phyloP scores from a whole-genome alignment of 2,888 invertebrate species.

The Anoplius nigerrimus region DNA sequence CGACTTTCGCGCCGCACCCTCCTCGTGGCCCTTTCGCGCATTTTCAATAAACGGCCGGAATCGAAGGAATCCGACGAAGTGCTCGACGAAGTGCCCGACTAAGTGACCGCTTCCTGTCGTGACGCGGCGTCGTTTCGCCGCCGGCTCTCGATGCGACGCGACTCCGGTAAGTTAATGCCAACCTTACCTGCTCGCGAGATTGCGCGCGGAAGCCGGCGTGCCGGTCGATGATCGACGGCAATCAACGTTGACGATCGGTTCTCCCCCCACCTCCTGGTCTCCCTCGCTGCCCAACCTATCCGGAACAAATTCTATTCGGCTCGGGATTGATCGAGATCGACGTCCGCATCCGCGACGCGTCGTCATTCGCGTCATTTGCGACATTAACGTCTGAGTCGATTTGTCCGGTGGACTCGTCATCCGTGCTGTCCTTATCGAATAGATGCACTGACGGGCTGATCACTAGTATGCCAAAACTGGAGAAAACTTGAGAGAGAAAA shows the following conservation, averaged over 20 bases:
- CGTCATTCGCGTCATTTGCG: no score
- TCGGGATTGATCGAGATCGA: constrained; percentile 30
- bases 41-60: not conserved
- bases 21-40: no score
- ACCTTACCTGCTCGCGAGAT: constrained; percentile 22
- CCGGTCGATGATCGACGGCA: constrained; percentile 13
- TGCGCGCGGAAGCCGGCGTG: constrained; percentile 3
- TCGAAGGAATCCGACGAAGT: not conserved
- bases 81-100: not conserved
- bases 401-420: no score
- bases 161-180: constrained; percentile 23
- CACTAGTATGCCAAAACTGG: no score
- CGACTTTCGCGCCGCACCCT: no score
- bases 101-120: constrained; percentile 36
- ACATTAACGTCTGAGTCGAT: no score
- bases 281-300: no score
- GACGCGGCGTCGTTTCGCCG: constrained; percentile 21
- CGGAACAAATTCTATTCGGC: constrained; percentile 3
- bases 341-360: no score
- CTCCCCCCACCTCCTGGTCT: no score
- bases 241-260: constrained; percentile 34
- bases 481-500: no score
- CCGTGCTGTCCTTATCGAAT: no score
- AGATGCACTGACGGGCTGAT: no score
- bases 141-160: constrained; percentile 8